Evolutionary conservation across 2,113 vertebrate species (phyloP).

Genomic region (Plecotus auritus): DNA sequence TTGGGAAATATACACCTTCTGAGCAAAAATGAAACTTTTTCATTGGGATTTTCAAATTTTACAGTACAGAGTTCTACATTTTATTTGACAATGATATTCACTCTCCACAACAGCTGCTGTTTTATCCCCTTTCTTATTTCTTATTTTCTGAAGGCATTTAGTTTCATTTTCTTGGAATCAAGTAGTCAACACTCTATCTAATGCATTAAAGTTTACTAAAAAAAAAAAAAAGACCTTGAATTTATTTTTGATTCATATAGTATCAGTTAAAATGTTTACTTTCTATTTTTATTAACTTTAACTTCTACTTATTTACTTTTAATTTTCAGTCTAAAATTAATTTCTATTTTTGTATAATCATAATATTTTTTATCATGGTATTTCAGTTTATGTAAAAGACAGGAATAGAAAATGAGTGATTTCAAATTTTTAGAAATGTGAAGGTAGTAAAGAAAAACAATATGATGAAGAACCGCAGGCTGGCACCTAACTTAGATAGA

Average conservation of each 20-base stretch:
- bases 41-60: neutral
- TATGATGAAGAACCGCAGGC: neutral
- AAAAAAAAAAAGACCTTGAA: neutral
- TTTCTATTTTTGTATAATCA: neutral
- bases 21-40: neutral
- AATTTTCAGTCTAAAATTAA: neutral
- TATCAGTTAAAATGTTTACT: neutral
- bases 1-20: neutral
- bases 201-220: constrained; percentile 3
- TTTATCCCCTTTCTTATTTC: neutral
- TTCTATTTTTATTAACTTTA: neutral
- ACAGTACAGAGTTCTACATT: neutral
- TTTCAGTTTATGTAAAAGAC: neutral
- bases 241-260: neutral
- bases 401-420: neutral
- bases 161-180: neutral
- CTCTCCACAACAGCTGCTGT: neutral
- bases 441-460: neutral
- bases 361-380: neutral
- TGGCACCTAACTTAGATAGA: neutral
- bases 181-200: neutral
- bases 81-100: neutral
- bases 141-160: neutral
- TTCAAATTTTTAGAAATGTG: neutral
- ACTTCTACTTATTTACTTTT: constrained; percentile 11